Evolutionary conservation across 30 jellyfish, hydroid and myxozoan genomes (phyloP), one percentile per base, ranked within the genome.

Genomic region (Chrysaora quinquecirrha): DNA sequence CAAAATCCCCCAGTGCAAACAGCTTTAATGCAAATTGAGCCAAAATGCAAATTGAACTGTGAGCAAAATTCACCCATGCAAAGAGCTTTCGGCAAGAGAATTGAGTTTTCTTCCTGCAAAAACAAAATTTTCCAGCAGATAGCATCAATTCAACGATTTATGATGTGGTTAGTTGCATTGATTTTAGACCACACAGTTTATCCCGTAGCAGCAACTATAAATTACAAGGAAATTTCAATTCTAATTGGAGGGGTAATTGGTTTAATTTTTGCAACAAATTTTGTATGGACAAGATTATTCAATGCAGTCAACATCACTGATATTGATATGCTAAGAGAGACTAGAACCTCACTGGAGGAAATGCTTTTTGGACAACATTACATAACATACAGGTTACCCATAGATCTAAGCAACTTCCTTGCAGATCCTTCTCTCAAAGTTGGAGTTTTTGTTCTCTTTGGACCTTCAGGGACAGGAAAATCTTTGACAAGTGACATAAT

Each of bases 401-500:
- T 14, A 1, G 25, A 48, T 47, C 56, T 64, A 0, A 56, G 34
- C 29, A 18, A 14, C 10, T 16, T 76, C 35, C 43, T 80, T 4
- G 24, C 33, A 9, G 58, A 66, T 29, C 31, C 24, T 19, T 24
- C 30, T 11, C 31, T 66, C 38, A 48, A 66, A 50, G 34, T 64
- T 25, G 67, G 48, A n/a, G 35, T 61, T 30, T 56, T 80, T 1
- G 69, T 70, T 7, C n/a, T 80, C 48, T 31, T 80, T 16, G 90
- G 90, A 1, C 83, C 90, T 46, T 43, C 83, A 0, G 90, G 90
- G 11, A 80, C 80, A 46, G 90, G 90, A 18, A 80, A 80, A 35
- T 63, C 76, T 27, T 80, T 80, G 10, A 65, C 83, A 1, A 68
- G 90, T 11, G 27, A 66, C 22, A 66, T 65, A 0, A 18, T 80